phyloP scores from a whole-genome alignment of 2,113 vertebrate species.

The Romanogobio albipinnatus region DNA sequence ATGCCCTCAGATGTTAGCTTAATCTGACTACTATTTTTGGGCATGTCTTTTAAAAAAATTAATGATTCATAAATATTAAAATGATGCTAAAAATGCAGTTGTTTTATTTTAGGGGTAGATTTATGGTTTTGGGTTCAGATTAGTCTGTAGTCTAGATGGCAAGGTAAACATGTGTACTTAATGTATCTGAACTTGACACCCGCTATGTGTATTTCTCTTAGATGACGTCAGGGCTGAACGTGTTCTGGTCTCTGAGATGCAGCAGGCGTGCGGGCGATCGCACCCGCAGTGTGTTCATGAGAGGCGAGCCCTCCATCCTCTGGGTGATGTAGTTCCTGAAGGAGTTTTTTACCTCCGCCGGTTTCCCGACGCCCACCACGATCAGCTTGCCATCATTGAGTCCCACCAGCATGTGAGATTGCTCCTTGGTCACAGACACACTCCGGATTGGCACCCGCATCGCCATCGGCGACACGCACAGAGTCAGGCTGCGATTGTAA shows the following conservation, averaged over 20 bases:
- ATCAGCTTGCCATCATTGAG: conserved; percentile 97
- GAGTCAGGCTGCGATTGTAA: conserved; percentile 79
- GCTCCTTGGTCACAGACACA: conserved; percentile 92
- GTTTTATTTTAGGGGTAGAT: background rate
- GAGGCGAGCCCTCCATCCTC: conserved; percentile 82
- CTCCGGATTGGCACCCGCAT: conserved; percentile 91
- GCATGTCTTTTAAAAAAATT: background rate
- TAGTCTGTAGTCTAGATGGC: background rate
- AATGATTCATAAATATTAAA: background rate
- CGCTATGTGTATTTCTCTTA: conserved; percentile 3
- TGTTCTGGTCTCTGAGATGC: conserved; percentile 81
- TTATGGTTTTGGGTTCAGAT: background rate
- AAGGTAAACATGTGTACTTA: background rate
- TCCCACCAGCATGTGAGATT: conserved; percentile 92
- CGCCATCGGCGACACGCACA: conserved; percentile 83
- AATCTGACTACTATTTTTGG: background rate
- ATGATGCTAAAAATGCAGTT: too few species aligned
- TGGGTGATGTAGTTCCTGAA: conserved; percentile 85
- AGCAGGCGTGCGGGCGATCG: conserved; percentile 82
- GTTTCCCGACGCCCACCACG: conserved; percentile 93
- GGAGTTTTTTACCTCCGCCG: conserved; percentile 93
- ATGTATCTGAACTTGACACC: background rate
- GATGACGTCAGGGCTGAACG: conserved; percentile 67
- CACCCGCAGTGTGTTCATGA: conserved; percentile 80
- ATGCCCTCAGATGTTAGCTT: background rate